A percentile compares a stretch with the other conserved stretches of the same genome.
Conservation (phyloP, 2,797 vertebrate genomes). For the Bradypodion ventrale region DNA sequence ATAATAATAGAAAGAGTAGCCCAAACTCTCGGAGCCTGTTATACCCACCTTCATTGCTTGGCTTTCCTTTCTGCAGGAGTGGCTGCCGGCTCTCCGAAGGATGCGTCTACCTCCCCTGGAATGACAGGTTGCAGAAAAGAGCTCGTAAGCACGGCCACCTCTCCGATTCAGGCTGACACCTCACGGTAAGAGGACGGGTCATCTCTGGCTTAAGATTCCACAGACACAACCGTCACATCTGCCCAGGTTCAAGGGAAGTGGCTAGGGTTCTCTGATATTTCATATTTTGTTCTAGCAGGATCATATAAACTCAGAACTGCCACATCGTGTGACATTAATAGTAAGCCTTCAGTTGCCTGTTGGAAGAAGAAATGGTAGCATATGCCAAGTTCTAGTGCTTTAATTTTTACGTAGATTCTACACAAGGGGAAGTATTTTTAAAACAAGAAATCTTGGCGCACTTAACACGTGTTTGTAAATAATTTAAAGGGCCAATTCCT, state of each 20-base stretch:
- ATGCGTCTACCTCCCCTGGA: slow-evolving; percentile 79
- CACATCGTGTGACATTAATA: slow-evolving; percentile 65
- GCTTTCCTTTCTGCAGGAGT: slow-evolving; percentile 68
- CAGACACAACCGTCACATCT: slow-evolving; percentile 24
- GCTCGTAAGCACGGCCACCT: slow-evolving; percentile 43
- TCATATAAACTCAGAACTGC: slow-evolving; percentile 55
- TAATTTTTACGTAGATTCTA: slow-evolving; percentile 65
- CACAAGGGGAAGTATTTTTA: slow-evolving; percentile 51
- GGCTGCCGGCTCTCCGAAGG: slow-evolving; percentile 70
- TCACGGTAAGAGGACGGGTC: slow-evolving; percentile 75
- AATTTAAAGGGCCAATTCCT: slow-evolving; percentile 59
- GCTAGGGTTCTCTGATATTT: slow-evolving; percentile 51
- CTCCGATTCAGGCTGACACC: slow-evolving; percentile 66
- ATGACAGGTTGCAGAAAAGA: slow-evolving; percentile 60
- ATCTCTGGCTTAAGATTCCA: slow-evolving; percentile 58
- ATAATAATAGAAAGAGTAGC: slow-evolving; percentile 23
- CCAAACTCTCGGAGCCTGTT: slow-evolving; percentile 22
- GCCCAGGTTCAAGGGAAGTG: slow-evolving; percentile 15
- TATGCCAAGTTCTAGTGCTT: slow-evolving; percentile 61
- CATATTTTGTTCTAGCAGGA: slow-evolving; percentile 33
- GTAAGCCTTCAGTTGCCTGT: slow-evolving; percentile 61
- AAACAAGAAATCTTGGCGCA: slow-evolving; percentile 50
- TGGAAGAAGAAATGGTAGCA: slow-evolving; percentile 60
- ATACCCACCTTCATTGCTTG: slow-evolving; percentile 44
- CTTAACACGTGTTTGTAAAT: slow-evolving; percentile 63